Evolutionary conservation across 2,113 vertebrate species (phyloP).

Genomic region (Riparia riparia): DNA sequence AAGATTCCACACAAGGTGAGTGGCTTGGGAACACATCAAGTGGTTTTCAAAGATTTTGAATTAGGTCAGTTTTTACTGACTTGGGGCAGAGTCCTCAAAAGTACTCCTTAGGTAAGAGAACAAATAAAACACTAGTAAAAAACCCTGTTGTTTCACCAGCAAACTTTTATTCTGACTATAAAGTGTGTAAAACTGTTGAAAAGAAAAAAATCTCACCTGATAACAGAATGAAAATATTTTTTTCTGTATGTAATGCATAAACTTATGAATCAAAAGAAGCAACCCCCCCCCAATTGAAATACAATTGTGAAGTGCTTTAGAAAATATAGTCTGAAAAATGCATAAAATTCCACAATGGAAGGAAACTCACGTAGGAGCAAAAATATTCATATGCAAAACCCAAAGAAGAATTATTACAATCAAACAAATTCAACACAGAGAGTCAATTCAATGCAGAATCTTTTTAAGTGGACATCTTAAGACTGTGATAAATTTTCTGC

Average conservation of each 20-base stretch:
- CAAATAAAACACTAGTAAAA: not conserved
- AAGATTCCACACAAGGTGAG: not conserved
- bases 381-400: constrained; percentile 20
- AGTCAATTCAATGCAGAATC: constrained; percentile 8
- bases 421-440: constrained; percentile 4
- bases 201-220: constrained; percentile 2
- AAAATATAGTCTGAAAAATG: constrained; percentile 39
- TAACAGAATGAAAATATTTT: constrained; percentile 49
- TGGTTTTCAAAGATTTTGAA: not conserved
- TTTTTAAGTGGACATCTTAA: not conserved
- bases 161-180: constrained; percentile 77
- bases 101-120: rapidly evolving
- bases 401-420: constrained; percentile 15
- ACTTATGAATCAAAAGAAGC: constrained; percentile 37
- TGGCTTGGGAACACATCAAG: not conserved
- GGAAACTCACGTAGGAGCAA: not conserved
- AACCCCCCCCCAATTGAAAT: constrained; percentile 43
- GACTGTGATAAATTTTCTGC: not conserved
- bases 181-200: constrained; percentile 57
- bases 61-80: not conserved
- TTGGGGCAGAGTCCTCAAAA: not conserved
- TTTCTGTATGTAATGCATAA: constrained; percentile 25
- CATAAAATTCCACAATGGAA: not conserved
- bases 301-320: constrained; percentile 49
- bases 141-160: constrained; percentile 42